A percentile compares a stretch with the other conserved stretches of the same genome.
These are phyloP conservation scores for Chaetorhynchus papuensis DNA, from an alignment of 2,113 vertebrate species.

Conservation along the genomic window DNA sequence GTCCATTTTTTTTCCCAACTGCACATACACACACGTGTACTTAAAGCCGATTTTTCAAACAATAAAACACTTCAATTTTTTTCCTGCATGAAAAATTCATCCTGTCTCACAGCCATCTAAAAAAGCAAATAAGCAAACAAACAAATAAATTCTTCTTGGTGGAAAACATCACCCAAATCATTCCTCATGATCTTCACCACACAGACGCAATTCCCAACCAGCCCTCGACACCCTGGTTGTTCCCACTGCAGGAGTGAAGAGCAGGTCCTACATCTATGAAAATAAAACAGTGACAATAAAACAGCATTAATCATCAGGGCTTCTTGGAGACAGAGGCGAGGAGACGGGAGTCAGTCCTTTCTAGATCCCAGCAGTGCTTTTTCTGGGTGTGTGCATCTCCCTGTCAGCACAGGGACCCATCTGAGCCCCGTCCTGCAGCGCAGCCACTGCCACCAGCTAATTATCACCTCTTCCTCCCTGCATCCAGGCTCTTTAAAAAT, in stretches of 20 bases:
- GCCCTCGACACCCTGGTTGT: neutral
- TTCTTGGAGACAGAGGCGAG: neutral
- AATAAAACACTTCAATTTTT: neutral
- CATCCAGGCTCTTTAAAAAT: slow-evolving; percentile 48
- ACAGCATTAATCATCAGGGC: neutral
- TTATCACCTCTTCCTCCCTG: neutral
- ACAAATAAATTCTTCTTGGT: neutral
- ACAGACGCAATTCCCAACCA: neutral
- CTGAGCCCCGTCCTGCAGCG: rapidly evolving
- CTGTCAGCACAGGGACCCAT: neutral
- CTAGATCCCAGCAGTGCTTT: rapidly evolving
- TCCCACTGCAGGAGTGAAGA: neutral
- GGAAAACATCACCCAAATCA: neutral
- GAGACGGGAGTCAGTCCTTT: neutral
- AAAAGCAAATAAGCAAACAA: neutral
- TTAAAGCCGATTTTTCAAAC: slow-evolving; percentile 17
- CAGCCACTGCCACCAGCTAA: neutral
- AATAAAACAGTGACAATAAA: neutral
- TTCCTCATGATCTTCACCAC: neutral
- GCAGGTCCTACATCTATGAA: neutral
- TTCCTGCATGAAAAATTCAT: slow-evolving; percentile 39
- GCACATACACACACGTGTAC: neutral
- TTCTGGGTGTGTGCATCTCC: neutral
- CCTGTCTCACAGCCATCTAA: neutral
- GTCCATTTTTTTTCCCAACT: neutral